Base-by-base conservation (phyloP, 2,888 invertebrate species). In the Xestia xanthographa region DNA sequence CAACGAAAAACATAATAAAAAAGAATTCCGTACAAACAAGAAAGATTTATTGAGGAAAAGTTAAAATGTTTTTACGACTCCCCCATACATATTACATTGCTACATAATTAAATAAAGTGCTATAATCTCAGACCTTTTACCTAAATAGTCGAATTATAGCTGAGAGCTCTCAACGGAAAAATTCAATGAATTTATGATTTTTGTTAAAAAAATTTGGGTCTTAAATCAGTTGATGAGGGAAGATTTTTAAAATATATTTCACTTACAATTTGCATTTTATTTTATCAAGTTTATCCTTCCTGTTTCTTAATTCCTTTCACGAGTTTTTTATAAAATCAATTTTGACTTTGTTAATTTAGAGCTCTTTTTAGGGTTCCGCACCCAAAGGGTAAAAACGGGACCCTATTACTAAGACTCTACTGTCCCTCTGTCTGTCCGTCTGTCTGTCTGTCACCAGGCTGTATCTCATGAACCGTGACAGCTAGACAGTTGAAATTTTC, bases 31-130 rank as follows among this genome's bases (percentile, higher is more conserved):
- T 58, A 20, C 69, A 84, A 79, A 86, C 77, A 80, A 67, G 29
- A 43, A 79, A 84, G 75, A 86, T 79, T 87, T 87, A 86, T 87
- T 84, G 72, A 80, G 87, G 87, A 84, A 83, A 83, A 80, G 65
- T 74, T 66, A 60, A 69, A 77, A 84, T 81, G 69, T 73, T 86
- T 86, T 79, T 84, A 77, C 67, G 70, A 75, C 76, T 79, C 53
- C 67, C 82, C 77, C 63, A 66, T 82, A 63, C 72, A 71, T 75
- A 83, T 82, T 68, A 80, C 70, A 79, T 67, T 72, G 56, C 67
- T 73, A 76, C 66, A 62, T 80, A 85, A 87, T 86, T 87, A 79
- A 77, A 85, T 85, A 82, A 86, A 87, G 85, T 80, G 76, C 63
- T 73, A 45, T 74, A 78, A 76, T 75, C 66, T 72, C 75, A 58